A percentile compares a stretch with the other conserved stretches of the same genome.
Conservation (phyloP, 2,888 invertebrate genomes). For the Orthosia gracilis region DNA sequence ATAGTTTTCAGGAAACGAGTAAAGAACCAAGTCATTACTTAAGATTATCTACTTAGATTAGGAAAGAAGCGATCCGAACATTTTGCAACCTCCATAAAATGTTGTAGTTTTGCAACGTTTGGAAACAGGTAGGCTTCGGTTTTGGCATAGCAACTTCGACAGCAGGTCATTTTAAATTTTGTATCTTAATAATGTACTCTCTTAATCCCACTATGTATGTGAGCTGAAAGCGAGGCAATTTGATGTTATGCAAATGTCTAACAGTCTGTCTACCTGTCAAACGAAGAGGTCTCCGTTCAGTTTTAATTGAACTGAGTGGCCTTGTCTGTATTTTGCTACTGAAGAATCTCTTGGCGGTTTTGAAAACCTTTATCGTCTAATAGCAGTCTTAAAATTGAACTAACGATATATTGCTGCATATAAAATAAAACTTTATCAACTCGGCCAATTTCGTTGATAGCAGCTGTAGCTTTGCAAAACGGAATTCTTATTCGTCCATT, state of each 20-base stretch:
- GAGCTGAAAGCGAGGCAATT: slow-evolving; percentile 38
- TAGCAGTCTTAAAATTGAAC: background rate
- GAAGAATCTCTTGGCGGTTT: slow-evolving; percentile 27
- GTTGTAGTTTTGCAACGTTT: slow-evolving; percentile 35
- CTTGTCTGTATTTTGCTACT: slow-evolving; percentile 40
- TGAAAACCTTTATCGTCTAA: slow-evolving; percentile 14
- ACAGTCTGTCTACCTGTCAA: slow-evolving; percentile 34
- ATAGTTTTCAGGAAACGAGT: slow-evolving; percentile 29
- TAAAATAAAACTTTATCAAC: slow-evolving; percentile 35
- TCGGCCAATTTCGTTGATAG: slow-evolving; percentile 29
- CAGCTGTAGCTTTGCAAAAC: slow-evolving; percentile 17
- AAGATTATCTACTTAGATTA: slow-evolving; percentile 34
- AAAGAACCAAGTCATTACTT: slow-evolving; percentile 8
- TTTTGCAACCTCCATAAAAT: slow-evolving; percentile 37
- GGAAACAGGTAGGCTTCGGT: slow-evolving; percentile 14
- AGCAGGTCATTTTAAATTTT: slow-evolving; percentile 35
- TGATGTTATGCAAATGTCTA: slow-evolving; percentile 56
- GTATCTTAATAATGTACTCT: slow-evolving; percentile 36
- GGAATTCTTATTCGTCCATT: slow-evolving; percentile 1
- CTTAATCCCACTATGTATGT: slow-evolving; percentile 2
- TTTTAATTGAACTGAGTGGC: slow-evolving; percentile 48
- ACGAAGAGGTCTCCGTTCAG: slow-evolving; percentile 33
- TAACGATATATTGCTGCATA: background rate
- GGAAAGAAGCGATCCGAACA: slow-evolving; percentile 19
- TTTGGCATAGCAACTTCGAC: slow-evolving; percentile 28